Evolutionary conservation across 2,113 vertebrate species (phyloP).

Genomic region (Nothoprocta perdicaria): DNA sequence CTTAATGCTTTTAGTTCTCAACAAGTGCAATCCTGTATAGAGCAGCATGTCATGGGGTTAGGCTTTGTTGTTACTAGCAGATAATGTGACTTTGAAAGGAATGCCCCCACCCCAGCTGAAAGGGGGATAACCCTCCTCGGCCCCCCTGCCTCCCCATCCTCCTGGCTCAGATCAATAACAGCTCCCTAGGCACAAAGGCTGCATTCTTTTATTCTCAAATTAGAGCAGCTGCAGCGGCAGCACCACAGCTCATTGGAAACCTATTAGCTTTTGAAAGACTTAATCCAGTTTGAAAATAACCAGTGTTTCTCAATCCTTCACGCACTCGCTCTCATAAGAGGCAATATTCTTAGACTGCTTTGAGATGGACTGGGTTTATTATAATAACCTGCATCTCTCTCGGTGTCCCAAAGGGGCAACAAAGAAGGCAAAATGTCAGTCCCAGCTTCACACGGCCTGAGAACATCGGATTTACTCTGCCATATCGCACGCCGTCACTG

Average conservation of each 20-base stretch:
- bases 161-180: constrained; percentile 78
- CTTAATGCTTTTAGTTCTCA: constrained; percentile 72
- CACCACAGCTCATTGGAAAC: constrained; percentile 83
- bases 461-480: constrained; percentile 44
- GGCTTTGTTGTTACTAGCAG: constrained; percentile 76
- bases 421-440: constrained; percentile 64
- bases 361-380: constrained; percentile 8
- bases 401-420: constrained; percentile 20
- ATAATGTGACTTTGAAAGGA: constrained; percentile 83
- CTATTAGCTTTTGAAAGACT: constrained; percentile 80
- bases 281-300: constrained; percentile 81
- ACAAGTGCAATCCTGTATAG: constrained; percentile 78
- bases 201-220: constrained; percentile 87
- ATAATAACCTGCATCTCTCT: constrained; percentile 34
- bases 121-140: constrained; percentile 70
- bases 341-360: constrained; percentile 51
- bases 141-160: constrained; percentile 53
- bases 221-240: constrained; percentile 85
- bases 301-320: constrained; percentile 68
- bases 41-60: constrained; percentile 73
- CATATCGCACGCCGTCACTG: not conserved
- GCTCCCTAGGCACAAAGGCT: constrained; percentile 81
- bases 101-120: constrained; percentile 55
- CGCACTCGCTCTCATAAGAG: not conserved
- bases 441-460: constrained; percentile 25